Conservation (phyloP, 2,797 vertebrate genomes). For the Bucorvus abyssinicus region DNA sequence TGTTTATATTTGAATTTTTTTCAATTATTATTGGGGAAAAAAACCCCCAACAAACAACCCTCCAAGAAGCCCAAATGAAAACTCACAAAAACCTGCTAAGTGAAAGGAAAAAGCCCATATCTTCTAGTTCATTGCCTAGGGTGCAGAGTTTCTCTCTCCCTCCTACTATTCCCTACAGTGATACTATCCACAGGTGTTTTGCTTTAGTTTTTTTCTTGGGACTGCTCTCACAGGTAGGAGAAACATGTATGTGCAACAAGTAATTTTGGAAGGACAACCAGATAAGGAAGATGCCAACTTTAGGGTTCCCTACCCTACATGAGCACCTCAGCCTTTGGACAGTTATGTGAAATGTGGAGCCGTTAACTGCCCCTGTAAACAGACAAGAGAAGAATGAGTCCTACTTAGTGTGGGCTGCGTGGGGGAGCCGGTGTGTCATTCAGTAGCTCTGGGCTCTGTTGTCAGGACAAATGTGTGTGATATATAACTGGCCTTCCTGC, state of each 20-base stretch:
- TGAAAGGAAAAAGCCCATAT: neutral
- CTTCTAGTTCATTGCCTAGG: neutral
- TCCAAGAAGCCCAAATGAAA: neutral
- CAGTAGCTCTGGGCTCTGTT: neutral
- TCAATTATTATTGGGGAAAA: neutral
- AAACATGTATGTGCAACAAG: rapidly evolving
- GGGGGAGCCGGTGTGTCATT: neutral
- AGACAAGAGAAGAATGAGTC: neutral
- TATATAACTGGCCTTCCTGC: neutral
- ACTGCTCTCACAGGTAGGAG: neutral
- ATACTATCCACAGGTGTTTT: no score
- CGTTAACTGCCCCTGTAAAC: neutral
- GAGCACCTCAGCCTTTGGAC: neutral
- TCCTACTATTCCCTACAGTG: neutral
- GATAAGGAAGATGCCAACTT: neutral
- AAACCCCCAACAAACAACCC: neutral
- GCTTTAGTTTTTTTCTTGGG: neutral
- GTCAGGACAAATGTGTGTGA: neutral
- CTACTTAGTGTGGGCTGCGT: neutral
- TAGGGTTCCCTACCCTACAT: neutral
- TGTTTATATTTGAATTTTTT: neutral
- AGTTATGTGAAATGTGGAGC: neutral
- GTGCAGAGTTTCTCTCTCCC: neutral
- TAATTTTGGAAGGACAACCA: neutral
- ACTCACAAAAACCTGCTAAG: neutral